Conservation (phyloP, 2,888 invertebrate species). For the Drosophila suboccidentalis region DNA sequence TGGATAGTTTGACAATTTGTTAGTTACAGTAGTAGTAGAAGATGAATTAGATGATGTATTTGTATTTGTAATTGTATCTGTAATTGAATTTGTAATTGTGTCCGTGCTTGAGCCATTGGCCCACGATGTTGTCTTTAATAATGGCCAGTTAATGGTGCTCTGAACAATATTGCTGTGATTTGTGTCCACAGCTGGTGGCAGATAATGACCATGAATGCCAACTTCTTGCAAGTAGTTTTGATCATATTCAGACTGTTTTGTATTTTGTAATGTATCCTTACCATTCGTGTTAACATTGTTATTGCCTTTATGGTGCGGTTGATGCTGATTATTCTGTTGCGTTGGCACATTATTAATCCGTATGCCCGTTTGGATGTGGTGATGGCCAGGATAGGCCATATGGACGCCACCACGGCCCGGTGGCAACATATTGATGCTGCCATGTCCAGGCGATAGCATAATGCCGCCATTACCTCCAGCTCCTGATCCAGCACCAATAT, state of each 20-base stretch:
- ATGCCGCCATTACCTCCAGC: constrained; percentile 61
- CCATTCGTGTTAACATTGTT: constrained; percentile 67
- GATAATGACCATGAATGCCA: constrained; percentile 56
- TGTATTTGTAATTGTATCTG: constrained; percentile 6
- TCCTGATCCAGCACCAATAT: constrained; percentile 60
- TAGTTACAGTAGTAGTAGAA: constrained; percentile 23
- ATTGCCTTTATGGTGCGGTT: constrained; percentile 82
- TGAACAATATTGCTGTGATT: constrained; percentile 83
- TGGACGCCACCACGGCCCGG: constrained; percentile 71
- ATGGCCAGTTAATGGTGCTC: constrained; percentile 82
- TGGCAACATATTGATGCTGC: constrained; percentile 80
- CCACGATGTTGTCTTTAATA: constrained; percentile 23
- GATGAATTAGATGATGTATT: constrained; percentile 21
- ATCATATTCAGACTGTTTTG: constrained; percentile 42
- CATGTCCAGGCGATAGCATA: constrained; percentile 74
- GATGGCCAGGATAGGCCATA: constrained; percentile 72
- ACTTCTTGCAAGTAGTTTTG: constrained; percentile 39
- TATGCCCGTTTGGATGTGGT: constrained; percentile 83
- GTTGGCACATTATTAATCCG: constrained; percentile 85
- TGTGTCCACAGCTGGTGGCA: constrained; percentile 77
- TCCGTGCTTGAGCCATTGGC: constrained; percentile 27
- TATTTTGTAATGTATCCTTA: constrained; percentile 50
- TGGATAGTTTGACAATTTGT: constrained; percentile 64
- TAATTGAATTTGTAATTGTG: constrained; percentile 28
- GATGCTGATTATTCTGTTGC: constrained; percentile 74